Conservation (phyloP, 37 sponge, comb jelly and placozoan genomes). For the Petrosia ficiformis region DNA sequence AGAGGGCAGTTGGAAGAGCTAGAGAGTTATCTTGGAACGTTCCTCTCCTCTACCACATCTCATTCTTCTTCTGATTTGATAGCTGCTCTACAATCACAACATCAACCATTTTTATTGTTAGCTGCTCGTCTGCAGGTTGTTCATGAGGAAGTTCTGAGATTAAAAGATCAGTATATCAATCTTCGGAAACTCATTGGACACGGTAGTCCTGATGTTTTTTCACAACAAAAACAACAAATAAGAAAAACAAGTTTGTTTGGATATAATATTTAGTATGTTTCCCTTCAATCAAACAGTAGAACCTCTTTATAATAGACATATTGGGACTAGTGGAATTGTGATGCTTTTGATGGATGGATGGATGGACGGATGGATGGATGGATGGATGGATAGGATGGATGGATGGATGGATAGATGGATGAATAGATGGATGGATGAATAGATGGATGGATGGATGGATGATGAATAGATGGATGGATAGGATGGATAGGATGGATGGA, state of each 20-base stretch:
- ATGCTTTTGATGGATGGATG: no score
- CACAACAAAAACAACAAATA: slow-evolving; percentile 33
- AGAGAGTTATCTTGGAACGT: slow-evolving; percentile 51
- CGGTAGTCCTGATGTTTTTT: slow-evolving; percentile 77
- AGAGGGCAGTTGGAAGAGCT: slow-evolving; percentile 61
- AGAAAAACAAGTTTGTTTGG: slow-evolving; percentile 11
- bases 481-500: no score
- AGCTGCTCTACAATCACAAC: slow-evolving; percentile 55
- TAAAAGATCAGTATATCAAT: slow-evolving; percentile 61
- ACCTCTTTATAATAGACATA: no score
- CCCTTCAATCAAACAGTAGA: no score
- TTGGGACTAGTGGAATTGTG: no score
- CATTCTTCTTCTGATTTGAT: slow-evolving; percentile 32
- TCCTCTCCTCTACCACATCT: background rate
- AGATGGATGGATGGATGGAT: no score
- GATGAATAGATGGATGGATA: no score
- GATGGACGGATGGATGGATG: no score
- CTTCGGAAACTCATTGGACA: slow-evolving; percentile 48
- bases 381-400: no score
- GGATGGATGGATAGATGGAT: no score
- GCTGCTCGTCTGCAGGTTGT: slow-evolving; percentile 65
- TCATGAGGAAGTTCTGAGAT: slow-evolving; percentile 54
- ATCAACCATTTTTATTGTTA: slow-evolving; percentile 63
- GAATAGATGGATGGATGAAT: no score
- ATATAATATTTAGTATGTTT: background rate